Conservation (phyloP, 1,140 invertebrate genomes). For the Aphelenchoides avenae region DNA sequence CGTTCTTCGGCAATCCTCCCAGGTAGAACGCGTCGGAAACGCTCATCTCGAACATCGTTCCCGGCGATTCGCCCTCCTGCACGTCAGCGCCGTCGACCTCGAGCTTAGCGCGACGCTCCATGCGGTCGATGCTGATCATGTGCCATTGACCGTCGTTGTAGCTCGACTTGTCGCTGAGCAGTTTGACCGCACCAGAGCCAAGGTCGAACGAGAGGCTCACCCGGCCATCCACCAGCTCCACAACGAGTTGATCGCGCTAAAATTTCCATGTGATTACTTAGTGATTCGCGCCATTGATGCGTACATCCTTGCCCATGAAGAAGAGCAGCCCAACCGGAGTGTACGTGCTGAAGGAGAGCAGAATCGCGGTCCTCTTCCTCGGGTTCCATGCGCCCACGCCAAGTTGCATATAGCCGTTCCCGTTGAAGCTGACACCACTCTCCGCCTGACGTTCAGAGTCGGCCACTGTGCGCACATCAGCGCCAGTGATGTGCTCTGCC, state of each 20-base stretch:
- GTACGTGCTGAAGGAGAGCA: constrained; percentile 78
- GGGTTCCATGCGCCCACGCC: constrained; percentile 64
- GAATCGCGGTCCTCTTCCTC: constrained; percentile 65
- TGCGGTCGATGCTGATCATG: constrained; percentile 35
- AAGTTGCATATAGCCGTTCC: constrained; percentile 72
- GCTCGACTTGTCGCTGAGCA: constrained; percentile 25
- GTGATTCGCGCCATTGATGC: neutral
- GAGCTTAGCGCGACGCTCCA: constrained; percentile 49
- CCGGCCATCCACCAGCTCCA: constrained; percentile 75
- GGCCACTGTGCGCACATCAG: constrained; percentile 64
- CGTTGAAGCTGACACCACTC: constrained; percentile 69
- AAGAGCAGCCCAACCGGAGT: constrained; percentile 80
- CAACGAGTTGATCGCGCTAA: constrained; percentile 71
- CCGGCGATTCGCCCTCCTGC: constrained; percentile 59
- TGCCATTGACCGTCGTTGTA: constrained; percentile 59
- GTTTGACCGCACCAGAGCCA: constrained; percentile 49
- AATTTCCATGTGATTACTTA: constrained; percentile 16
- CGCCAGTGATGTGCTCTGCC: constrained; percentile 70
- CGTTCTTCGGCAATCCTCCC: constrained; percentile 65
- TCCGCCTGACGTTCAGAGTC: constrained; percentile 36
- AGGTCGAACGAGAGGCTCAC: constrained; percentile 66
- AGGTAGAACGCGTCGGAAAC: constrained; percentile 74
- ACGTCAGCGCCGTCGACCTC: constrained; percentile 41
- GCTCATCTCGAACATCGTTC: constrained; percentile 62
- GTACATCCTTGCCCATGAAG: constrained; percentile 69